Conservation (phyloP, 2,797 vertebrate genomes). For the Acanthis flammea region DNA sequence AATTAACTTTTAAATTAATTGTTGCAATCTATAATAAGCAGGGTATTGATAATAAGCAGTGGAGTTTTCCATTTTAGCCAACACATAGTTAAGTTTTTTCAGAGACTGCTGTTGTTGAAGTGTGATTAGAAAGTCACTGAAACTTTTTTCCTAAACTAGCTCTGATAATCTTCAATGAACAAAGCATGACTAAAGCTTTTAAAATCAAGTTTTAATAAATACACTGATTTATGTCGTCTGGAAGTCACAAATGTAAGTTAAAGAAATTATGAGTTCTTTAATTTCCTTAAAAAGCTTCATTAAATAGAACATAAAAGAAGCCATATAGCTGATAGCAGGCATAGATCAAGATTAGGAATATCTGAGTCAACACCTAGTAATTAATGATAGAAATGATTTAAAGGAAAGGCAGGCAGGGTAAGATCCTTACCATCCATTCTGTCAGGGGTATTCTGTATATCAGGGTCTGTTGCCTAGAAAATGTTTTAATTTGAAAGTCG, state of each 20-base stretch:
- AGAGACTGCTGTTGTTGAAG: background rate
- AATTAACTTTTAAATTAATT: background rate
- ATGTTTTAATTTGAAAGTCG: background rate
- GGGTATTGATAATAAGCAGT: background rate
- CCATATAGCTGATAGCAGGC: background rate
- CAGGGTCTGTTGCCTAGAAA: background rate
- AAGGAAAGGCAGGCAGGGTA: background rate
- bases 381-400: background rate
- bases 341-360: background rate
- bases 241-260: background rate
- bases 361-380: background rate
- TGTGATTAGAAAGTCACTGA: background rate
- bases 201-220: background rate
- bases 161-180: background rate
- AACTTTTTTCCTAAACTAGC: background rate
- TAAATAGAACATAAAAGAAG: background rate
- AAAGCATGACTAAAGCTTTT: background rate
- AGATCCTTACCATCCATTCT: background rate
- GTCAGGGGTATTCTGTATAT: background rate
- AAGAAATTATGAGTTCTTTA: conserved; percentile 6
- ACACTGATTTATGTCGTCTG: background rate
- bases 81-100: background rate
- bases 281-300: background rate
- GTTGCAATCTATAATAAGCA: background rate
- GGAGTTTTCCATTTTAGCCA: background rate